Evolutionary conservation across 2,888 invertebrate genomes (phyloP).

Genomic region (Fissipunctia ypsillon): DNA sequence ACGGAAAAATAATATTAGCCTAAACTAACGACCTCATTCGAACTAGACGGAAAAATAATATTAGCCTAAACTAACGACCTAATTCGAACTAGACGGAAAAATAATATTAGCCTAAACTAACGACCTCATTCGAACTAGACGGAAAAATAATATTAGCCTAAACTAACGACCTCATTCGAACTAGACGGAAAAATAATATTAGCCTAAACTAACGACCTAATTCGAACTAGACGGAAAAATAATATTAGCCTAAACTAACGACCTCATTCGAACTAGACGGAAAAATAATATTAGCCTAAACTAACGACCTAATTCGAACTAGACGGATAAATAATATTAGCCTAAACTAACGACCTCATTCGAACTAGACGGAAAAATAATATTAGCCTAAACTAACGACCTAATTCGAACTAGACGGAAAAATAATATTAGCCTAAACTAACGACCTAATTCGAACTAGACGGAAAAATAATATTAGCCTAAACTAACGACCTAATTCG

Average conservation of each 20-base stretch:
- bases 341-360: slow-evolving; percentile 1
- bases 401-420: slow-evolving; percentile 6
- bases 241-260: background rate
- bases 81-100: slow-evolving; percentile 8
- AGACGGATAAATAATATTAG: background rate
- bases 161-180: slow-evolving; percentile 9
- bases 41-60: slow-evolving; percentile 5
- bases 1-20: background rate
- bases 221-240: slow-evolving; percentile 13
- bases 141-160: background rate
- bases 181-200: slow-evolving; percentile 1
- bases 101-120: background rate
- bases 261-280: slow-evolving; percentile 6
- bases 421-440: background rate
- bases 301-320: slow-evolving; percentile 7
- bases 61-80: background rate
- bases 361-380: slow-evolving; percentile 8
- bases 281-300: background rate
- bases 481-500: slow-evolving; percentile 4
- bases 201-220: background rate
- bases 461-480: background rate
- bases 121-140: slow-evolving; percentile 9
- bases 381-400: background rate
- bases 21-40: slow-evolving; percentile 4
- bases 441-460: slow-evolving; percentile 11